phyloP scores from a whole-genome alignment of 2,888 invertebrate genomes.

The Beris morrisii region DNA sequence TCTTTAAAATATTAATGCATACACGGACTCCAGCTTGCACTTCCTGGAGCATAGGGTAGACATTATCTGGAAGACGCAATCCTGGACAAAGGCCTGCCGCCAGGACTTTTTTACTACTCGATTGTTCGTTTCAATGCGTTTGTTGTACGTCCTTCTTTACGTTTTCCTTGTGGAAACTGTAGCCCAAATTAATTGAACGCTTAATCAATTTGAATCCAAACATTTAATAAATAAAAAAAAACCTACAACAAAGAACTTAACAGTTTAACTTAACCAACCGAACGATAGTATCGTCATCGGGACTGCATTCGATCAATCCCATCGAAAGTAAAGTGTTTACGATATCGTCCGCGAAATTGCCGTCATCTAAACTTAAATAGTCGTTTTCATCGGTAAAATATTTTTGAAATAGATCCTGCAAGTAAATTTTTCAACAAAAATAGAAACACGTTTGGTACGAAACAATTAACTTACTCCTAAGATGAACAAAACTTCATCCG shows the following conservation, averaged over 20 bases:
- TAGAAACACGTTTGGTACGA: not conserved
- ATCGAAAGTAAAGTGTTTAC: not conserved
- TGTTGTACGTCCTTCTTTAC: too few relatives aligned
- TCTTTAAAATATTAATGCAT: too few relatives aligned
- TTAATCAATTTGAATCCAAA: too few relatives aligned
- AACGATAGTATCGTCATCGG: constrained; percentile 17
- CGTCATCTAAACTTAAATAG: constrained; percentile 11
- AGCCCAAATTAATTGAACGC: too few relatives aligned
- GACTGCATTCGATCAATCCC: constrained; percentile 6
- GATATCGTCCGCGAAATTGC: constrained; percentile 10
- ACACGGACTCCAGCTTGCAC: too few relatives aligned
- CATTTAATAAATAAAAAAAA: too few relatives aligned
- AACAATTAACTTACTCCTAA: constrained; percentile 8
- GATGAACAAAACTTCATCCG: constrained; percentile 12
- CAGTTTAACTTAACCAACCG: not conserved
- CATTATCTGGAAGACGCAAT: too few relatives aligned
- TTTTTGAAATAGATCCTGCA: constrained; percentile 13
- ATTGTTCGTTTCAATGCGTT: too few relatives aligned
- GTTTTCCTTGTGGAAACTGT: too few relatives aligned
- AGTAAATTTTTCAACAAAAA: not conserved
- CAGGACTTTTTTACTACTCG: too few relatives aligned
- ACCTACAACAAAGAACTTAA: not conserved
- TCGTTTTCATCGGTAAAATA: constrained; percentile 5
- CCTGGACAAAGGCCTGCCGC: too few relatives aligned
- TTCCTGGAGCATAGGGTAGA: too few relatives aligned